Evolutionary conservation across 2,888 invertebrate genomes (phyloP).

Genomic region (Trimorus sp.): DNA sequence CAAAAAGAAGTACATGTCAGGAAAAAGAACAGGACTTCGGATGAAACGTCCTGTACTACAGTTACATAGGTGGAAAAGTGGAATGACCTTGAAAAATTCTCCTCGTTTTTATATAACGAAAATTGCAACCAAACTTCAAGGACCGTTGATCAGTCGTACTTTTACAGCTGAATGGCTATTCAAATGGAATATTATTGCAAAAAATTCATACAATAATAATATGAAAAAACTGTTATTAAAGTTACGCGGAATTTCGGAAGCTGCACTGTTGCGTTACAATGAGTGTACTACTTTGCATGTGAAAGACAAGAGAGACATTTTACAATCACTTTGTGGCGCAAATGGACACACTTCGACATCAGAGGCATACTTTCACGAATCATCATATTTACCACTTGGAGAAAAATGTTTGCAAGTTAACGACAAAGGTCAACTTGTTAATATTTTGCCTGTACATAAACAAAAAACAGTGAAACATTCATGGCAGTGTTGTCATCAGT

Average conservation of each 20-base stretch:
- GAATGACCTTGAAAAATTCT: too few species aligned
- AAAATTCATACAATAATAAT: background rate
- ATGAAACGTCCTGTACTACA: too few species aligned
- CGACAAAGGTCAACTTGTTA: background rate
- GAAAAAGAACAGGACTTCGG: too few species aligned
- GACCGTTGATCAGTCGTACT: background rate
- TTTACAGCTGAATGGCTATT: background rate
- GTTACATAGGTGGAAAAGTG: too few species aligned
- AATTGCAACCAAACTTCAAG: background rate
- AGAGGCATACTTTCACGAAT: conserved; percentile 2
- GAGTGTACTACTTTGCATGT: background rate
- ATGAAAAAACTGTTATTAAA: background rate
- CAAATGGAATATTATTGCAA: background rate
- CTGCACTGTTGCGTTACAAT: background rate
- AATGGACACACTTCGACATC: background rate
- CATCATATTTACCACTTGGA: background rate
- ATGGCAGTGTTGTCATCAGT: background rate
- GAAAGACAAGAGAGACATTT: background rate
- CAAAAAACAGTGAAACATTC: background rate
- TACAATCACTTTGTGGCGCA: too few species aligned
- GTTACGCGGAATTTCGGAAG: background rate
- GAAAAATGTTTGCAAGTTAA: background rate
- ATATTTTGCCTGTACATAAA: background rate
- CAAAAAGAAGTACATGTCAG: too few species aligned
- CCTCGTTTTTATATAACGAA: background rate